Evolutionary conservation across 2,113 vertebrate genomes (phyloP), one percentile per base, ranked within the genome.

Genomic region (Pedetes capensis): DNA sequence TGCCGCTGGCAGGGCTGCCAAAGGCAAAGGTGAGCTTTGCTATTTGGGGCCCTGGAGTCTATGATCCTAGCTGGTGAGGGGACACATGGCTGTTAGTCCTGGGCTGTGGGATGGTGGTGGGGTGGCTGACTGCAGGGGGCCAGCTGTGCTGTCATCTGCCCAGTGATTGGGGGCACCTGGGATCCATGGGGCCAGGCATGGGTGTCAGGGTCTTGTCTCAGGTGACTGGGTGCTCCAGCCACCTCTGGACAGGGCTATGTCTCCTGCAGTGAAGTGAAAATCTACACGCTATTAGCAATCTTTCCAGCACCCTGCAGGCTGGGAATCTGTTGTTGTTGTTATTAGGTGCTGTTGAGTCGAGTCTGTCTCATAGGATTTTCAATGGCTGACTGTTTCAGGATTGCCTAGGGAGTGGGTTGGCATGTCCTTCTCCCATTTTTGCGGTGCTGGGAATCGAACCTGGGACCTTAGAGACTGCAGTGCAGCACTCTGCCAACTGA

Each of bases 1-100:
- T 13, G 11, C 0, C 8, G 72, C 59, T 2, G 3, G 92, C 64
- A 96, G 10, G 95, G 8, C 93, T 22, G 32, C 2, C 7, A 78
- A n/a, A 72, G 78, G 55, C 85, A 97, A 91, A 97, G 97, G 98
- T 98, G 95, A 97, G 96, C 32, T 29, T 32, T 49, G 42, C 23
- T 17, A 0, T 8, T 6, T 0, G 1, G 42, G 91, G 39, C 47
- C 17, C n/a, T 0, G 0, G n/a, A 12, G 42, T 3, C 11, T 1
- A 10, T 22, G 16, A 20, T 44, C 22, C 55, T 16, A 17, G 27
- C 16, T 22, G 69, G 0, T 49, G 6, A 34, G 37, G 55, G 4
- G 14, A 42, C 34, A 53, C 1, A 8, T 0, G 49, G 83, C 78
- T 55, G 64, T 51, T 3, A n/a, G 10, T 55, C 51, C 39, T 11